These are phyloP conservation scores for Netta rufina DNA, from an alignment of 2,797 vertebrate genomes.

Conservation along the genomic window DNA sequence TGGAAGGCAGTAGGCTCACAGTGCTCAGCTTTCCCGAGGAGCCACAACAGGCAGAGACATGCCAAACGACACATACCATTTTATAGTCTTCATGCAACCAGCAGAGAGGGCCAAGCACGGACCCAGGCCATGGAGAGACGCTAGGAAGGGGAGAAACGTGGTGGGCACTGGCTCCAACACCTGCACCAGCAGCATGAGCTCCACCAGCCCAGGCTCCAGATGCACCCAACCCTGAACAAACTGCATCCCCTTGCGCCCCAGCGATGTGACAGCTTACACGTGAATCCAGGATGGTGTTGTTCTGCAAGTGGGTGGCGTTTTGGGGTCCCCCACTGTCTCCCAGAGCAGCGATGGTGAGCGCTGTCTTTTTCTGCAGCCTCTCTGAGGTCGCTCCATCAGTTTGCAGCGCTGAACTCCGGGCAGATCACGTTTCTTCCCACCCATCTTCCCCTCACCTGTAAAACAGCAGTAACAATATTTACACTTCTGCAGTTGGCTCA, in stretches of 20 bases:
- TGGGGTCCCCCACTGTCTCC: not conserved
- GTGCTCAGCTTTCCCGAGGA: not conserved
- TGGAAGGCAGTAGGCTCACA: conserved; percentile 17
- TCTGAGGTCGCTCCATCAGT: not conserved
- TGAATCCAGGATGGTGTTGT: accelerated
- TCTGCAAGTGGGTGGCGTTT: not conserved
- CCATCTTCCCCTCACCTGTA: not conserved
- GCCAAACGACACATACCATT: not conserved
- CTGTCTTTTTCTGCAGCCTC: not conserved
- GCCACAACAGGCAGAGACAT: not conserved
- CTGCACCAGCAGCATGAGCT: accelerated
- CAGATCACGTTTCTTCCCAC: not conserved
- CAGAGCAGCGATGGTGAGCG: not conserved
- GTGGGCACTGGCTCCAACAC: not conserved
- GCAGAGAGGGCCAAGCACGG: not conserved
- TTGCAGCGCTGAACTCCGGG: not conserved
- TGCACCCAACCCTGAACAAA: not conserved
- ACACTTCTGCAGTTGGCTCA: conserved; percentile 7
- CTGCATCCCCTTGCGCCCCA: accelerated
- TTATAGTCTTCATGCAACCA: not conserved
- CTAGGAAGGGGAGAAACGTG: not conserved
- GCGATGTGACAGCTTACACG: not conserved
- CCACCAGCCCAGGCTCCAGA: not conserved
- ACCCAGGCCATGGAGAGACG: accelerated
- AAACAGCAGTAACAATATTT: conserved; percentile 18